Conservation (phyloP, 2,797 vertebrate genomes). For the Galagoides demidoff region DNA sequence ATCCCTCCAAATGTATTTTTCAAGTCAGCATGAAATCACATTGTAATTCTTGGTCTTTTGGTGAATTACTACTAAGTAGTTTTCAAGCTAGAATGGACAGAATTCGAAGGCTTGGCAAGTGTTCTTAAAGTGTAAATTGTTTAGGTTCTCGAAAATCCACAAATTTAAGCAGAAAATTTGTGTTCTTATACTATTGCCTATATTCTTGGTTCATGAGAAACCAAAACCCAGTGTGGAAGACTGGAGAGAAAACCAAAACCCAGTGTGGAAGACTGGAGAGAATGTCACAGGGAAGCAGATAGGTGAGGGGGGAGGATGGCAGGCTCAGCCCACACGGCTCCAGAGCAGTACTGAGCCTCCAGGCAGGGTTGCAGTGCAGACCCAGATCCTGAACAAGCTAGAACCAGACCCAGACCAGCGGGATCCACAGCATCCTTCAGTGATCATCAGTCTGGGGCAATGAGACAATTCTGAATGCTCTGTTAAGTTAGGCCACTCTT, state of each 20-base stretch:
- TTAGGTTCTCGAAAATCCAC: constrained; percentile 23
- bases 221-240: neutral
- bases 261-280: neutral
- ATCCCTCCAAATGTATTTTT: neutral
- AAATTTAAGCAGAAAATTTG: constrained; percentile 27
- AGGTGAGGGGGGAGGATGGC: neutral
- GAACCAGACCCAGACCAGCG: neutral
- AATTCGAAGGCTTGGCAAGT: constrained; percentile 14
- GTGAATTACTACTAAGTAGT: constrained; percentile 24
- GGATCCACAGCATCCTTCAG: neutral
- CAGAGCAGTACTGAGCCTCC: neutral
- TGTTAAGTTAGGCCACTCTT: neutral
- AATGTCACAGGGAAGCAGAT: neutral
- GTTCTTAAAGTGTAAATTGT: constrained; percentile 35
- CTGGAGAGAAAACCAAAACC: neutral
- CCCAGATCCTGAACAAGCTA: neutral
- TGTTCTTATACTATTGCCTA: neutral
- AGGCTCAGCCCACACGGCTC: neutral
- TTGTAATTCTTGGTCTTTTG: constrained; percentile 15
- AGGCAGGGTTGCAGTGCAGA: neutral
- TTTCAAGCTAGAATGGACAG: constrained; percentile 27
- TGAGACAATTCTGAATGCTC: neutral
- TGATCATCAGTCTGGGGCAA: neutral
- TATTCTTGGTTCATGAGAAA: neutral
- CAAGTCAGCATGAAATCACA: neutral